Percentiles rank a stretch among this genome's conserved stretches.
phyloP scores from a whole-genome alignment of 2,797 vertebrate species.

The Xiphophorus birchmanni region DNA sequence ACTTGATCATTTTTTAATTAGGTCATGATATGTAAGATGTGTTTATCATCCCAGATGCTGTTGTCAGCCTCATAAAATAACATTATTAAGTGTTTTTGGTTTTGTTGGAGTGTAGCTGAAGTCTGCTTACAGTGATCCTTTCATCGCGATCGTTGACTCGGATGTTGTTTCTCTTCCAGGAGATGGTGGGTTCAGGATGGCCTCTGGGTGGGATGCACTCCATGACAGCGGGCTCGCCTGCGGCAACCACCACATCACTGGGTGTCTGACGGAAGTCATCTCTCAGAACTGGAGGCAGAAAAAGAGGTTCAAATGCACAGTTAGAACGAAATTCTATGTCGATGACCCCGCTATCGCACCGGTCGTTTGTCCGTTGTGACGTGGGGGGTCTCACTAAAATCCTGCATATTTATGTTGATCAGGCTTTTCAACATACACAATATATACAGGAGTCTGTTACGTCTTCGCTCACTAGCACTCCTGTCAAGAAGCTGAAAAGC shows the following conservation, averaged over 20 bases:
- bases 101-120: background rate
- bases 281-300: constrained; percentile 84
- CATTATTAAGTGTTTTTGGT: background rate
- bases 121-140: constrained; percentile 88
- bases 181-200: constrained; percentile 93
- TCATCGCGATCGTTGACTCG: constrained; percentile 88
- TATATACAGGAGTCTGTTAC: background rate
- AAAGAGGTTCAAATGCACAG: background rate
- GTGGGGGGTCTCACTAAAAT: background rate
- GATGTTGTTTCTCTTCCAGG: constrained; percentile 91
- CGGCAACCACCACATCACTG: constrained; percentile 90
- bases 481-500: constrained; percentile 5
- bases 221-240: constrained; percentile 93
- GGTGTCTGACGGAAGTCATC: constrained; percentile 96
- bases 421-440: background rate
- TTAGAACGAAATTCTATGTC: constrained; percentile 5
- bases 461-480: background rate
- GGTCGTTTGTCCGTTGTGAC: background rate
- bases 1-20: background rate
- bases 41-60: background rate
- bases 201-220: constrained; percentile 94
- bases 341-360: constrained; percentile 12
- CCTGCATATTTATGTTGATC: background rate
- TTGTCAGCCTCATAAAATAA: background rate
- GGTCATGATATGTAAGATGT: background rate